Evolutionary conservation across 2,888 invertebrate genomes (phyloP), one percentile per base, ranked within the genome.

Genomic region (Aleiodes alternator): DNA sequence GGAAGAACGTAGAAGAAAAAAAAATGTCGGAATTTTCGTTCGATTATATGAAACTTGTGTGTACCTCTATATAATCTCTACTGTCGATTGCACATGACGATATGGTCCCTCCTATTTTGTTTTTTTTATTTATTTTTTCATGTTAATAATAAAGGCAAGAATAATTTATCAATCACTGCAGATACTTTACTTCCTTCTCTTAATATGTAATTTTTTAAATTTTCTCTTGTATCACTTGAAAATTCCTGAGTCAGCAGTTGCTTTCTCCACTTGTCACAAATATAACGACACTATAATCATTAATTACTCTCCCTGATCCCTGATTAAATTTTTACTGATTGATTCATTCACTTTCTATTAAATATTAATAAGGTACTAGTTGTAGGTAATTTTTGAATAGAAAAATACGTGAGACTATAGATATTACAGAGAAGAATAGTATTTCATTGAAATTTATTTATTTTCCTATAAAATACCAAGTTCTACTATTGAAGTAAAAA

Each of bases 201-300:
- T 9, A 8, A 43, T 43, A 43, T 43, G 4, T 34, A 34, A 43
- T 43, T 9, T 7, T 31, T 43, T 48, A n/a, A n/a, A n/a, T n/a
- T n/a, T n/a, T n/a, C n/a, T n/a, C n/a, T 6, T n/a, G 43, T 61
- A 43, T 38, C 64, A 64, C 64, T 64, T 64, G 16, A 14, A 64
- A 64, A 64, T 64, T 64, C 64, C 64, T 64, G 64, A 64, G 64
- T 64, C 64, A 64, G 64, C 43, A 9, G 23, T n/a, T 16, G 43
- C 38, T 43, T 43, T 43, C 59, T 59, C 38, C 64, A 64, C 64
- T 64, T 64, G 64, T 64, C 64, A 64, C 64, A 64, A 64, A 64
- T 43, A 64, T 64, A 64, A 16, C 43, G 64, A 48, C 64, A 64
- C 64, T 23, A 43, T 43, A 48, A 64, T 64, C 11, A 29, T 64